phyloP scores from a whole-genome alignment of 2,888 invertebrate genomes.

The Eristalis tenax region DNA sequence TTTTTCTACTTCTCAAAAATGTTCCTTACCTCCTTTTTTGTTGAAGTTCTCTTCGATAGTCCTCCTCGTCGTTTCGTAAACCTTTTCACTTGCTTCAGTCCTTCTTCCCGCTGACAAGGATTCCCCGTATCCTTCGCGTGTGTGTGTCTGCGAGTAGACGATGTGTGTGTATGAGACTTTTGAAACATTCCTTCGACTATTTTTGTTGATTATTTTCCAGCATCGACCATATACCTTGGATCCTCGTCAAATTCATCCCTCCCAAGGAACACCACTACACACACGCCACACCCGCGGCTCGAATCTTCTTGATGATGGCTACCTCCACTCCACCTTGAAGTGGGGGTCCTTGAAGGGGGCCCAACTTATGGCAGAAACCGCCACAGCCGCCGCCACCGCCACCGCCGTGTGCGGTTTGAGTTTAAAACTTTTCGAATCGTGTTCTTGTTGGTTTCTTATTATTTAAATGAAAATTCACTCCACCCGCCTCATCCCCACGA shows the following conservation, averaged over 20 bases:
- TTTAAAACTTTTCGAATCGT: constrained; percentile 51
- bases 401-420: constrained; percentile 24
- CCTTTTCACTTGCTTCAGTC: no score
- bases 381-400: not conserved
- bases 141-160: no score
- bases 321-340: not conserved
- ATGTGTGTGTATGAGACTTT: not conserved
- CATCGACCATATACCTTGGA: no score
- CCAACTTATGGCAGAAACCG: not conserved
- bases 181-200: not conserved
- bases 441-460: constrained; percentile 51
- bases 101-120: no score
- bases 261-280: not conserved
- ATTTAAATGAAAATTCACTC: constrained; percentile 51
- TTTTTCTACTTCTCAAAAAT: not conserved
- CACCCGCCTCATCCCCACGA: not conserved
- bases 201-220: not conserved
- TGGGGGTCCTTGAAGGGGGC: not conserved
- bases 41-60: no score
- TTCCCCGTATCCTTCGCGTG: no score
- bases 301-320: not conserved
- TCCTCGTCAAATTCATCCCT: no score
- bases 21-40: not conserved
- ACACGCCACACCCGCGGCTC: not conserved
- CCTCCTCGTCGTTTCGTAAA: not conserved